Evolutionary conservation across 2,888 invertebrate species (phyloP).

Genomic region (Drosophila mettleri): DNA sequence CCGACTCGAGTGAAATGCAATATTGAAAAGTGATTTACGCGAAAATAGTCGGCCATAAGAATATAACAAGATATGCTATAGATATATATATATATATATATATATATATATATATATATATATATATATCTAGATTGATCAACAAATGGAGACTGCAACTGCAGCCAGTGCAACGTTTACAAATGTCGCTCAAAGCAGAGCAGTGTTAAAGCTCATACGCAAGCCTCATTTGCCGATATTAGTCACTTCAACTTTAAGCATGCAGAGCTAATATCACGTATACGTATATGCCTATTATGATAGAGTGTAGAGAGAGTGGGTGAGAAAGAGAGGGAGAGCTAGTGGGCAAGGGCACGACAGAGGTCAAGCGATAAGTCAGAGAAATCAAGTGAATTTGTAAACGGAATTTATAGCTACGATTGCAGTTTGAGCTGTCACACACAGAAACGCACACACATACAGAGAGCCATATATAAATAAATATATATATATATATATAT

Average conservation of each 20-base stretch:
- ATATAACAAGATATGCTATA: neutral
- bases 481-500: neutral
- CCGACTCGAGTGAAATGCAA: neutral
- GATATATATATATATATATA: neutral
- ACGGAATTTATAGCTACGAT: constrained; percentile 74
- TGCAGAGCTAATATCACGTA: neutral
- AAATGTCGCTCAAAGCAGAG: neutral
- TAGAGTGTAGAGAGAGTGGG: neutral
- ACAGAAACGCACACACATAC: constrained; percentile 7
- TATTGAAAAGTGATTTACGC: neutral
- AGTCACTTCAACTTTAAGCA: no score
- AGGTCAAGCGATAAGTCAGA: constrained; percentile 10
- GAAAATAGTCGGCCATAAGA: neutral
- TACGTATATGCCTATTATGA: neutral
- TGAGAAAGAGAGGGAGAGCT: neutral
- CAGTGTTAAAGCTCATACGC: no score
- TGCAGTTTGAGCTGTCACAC: constrained; percentile 58
- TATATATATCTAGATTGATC: neutral
- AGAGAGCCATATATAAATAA: neutral
- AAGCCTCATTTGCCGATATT: no score
- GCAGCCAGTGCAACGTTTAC: neutral
- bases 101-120: neutral
- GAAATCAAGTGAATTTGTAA: constrained; percentile 56
- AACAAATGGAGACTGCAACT: neutral
- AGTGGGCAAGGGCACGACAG: neutral